Evolutionary conservation across 2,797 vertebrate species (phyloP).

Genomic region (Octomys mimax): DNA sequence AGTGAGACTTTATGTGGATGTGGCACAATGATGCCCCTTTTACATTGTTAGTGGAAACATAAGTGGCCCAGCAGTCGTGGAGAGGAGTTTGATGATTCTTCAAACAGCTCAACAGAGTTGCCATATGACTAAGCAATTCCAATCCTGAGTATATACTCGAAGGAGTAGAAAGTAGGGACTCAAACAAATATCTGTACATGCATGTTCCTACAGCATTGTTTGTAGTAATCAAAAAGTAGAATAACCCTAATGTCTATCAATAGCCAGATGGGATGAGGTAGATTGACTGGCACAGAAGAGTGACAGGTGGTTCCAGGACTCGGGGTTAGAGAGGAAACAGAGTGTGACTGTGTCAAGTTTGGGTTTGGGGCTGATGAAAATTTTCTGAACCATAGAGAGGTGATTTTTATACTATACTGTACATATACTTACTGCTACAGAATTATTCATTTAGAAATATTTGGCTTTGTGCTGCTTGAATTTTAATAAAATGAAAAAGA

Average conservation of each 20-base stretch:
- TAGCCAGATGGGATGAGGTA: not conserved
- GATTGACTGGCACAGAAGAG: not conserved
- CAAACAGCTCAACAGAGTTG: not conserved
- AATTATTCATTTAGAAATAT: not conserved
- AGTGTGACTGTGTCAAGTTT: not conserved
- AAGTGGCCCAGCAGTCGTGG: not conserved
- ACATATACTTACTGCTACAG: not conserved
- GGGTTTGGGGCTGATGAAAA: not conserved
- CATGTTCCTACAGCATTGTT: not conserved
- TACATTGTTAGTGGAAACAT: not conserved
- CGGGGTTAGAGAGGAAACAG: not conserved
- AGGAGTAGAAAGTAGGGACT: not conserved
- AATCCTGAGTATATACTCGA: not conserved
- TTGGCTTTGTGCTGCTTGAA: not conserved
- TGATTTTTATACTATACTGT: not conserved
- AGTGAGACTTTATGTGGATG: not conserved
- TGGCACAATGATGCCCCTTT: not conserved
- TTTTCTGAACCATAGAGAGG: not conserved
- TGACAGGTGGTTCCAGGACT: not conserved
- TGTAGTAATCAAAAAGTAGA: not conserved
- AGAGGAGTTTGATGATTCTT: not conserved
- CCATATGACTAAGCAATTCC: not conserved
- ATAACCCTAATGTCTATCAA: not conserved
- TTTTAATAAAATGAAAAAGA: not conserved
- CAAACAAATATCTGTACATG: not conserved